Conservation (phyloP, 2,797 vertebrate species). For the Pseudochirops corinnae region DNA sequence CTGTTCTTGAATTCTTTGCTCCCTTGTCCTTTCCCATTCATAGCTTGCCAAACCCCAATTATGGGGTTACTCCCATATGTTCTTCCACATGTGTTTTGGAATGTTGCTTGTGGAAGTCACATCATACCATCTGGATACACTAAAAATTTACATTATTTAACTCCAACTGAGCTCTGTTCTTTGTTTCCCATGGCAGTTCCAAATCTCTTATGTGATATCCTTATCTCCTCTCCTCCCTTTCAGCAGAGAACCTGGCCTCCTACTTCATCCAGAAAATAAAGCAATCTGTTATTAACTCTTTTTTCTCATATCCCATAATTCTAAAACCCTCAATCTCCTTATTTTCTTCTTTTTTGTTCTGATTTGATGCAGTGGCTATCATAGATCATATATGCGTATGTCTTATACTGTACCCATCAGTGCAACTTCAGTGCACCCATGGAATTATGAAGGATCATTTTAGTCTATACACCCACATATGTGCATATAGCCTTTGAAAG, state of each 20-base stretch:
- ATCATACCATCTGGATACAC: neutral
- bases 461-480: neutral
- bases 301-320: neutral
- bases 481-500: neutral
- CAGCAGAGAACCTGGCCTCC: neutral
- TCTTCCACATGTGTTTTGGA: neutral
- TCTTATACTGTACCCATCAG: neutral
- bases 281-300: neutral
- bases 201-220: neutral
- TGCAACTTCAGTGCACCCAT: neutral
- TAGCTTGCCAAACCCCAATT: neutral
- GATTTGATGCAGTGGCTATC: neutral
- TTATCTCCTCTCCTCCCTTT: neutral
- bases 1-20: neutral
- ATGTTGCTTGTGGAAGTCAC: neutral
- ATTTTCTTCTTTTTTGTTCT: neutral
- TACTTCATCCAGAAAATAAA: neutral
- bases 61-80: neutral
- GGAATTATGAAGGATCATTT: neutral
- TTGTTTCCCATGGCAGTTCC: neutral
- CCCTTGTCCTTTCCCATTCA: neutral
- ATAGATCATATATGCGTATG: neutral
- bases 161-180: neutral
- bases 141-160: neutral
- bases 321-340: neutral